phyloP scores from a whole-genome alignment of 2,888 invertebrate species.

The Germaria angustata region DNA sequence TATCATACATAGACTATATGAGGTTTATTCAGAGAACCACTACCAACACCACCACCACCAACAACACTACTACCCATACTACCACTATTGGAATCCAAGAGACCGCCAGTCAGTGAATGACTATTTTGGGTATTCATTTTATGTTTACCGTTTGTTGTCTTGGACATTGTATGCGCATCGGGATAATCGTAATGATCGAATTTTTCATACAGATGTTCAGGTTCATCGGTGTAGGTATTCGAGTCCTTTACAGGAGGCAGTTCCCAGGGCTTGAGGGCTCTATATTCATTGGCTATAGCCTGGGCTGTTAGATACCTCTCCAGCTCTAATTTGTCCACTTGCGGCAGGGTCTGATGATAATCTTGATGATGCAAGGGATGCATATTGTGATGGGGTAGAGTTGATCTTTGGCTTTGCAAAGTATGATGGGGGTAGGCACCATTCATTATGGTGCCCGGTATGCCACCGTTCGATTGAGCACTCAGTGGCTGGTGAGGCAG shows the following conservation, averaged over 20 bases:
- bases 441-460: slow-evolving; percentile 57
- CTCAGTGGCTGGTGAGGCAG: slow-evolving; percentile 78
- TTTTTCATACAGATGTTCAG: slow-evolving; percentile 80
- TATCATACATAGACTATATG: slow-evolving; percentile 81
- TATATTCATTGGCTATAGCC: slow-evolving; percentile 79
- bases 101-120: slow-evolving; percentile 37
- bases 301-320: slow-evolving; percentile 80
- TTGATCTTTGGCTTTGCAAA: slow-evolving; percentile 75
- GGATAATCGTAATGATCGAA: slow-evolving; percentile 80
- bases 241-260: slow-evolving; percentile 79
- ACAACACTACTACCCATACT: slow-evolving; percentile 35
- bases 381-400: slow-evolving; percentile 68
- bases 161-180: slow-evolving; percentile 80
- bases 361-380: slow-evolving; percentile 72
- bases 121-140: slow-evolving; percentile 70
- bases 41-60: slow-evolving; percentile 46
- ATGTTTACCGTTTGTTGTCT: slow-evolving; percentile 68
- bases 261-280: slow-evolving; percentile 80
- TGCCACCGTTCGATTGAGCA: slow-evolving; percentile 69
- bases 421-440: slow-evolving; percentile 75
- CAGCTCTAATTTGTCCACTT: slow-evolving; percentile 79
- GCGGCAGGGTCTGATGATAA: slow-evolving; percentile 73
- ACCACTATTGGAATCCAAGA: slow-evolving; percentile 13
- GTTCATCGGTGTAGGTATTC: slow-evolving; percentile 75
- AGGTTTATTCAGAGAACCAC: slow-evolving; percentile 70